phyloP scores from a whole-genome alignment of 2,888 invertebrate genomes.

The Ophion ventricosus region DNA sequence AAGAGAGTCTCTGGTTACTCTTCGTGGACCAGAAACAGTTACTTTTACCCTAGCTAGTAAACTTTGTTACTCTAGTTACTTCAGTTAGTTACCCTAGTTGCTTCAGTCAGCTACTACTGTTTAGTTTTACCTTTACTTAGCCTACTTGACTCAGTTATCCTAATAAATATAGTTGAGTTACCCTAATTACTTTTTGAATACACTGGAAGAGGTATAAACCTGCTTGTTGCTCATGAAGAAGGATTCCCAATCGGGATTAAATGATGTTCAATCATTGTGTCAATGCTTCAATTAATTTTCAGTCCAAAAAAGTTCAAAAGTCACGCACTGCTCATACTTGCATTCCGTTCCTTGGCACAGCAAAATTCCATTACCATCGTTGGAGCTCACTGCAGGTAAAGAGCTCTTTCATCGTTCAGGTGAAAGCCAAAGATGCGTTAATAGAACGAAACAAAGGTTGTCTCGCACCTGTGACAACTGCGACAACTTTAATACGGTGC shows the following conservation, averaged over 20 bases:
- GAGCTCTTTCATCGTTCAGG: neutral
- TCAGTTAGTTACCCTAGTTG: too few relatives aligned
- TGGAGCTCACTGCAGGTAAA: neutral
- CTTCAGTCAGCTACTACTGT: too few relatives aligned
- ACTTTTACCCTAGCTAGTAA: too few relatives aligned
- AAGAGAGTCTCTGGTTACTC: too few relatives aligned
- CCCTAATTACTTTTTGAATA: too few relatives aligned
- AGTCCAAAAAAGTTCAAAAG: neutral
- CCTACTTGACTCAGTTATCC: too few relatives aligned
- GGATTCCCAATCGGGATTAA: neutral
- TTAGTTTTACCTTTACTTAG: too few relatives aligned
- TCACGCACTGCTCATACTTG: neutral
- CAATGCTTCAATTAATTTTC: neutral
- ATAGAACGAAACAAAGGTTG: constrained; percentile 22
- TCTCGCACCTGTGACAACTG: constrained; percentile 52
- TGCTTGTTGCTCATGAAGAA: too few relatives aligned
- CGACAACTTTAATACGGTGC: constrained; percentile 46
- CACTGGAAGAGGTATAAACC: too few relatives aligned
- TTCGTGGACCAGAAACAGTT: too few relatives aligned
- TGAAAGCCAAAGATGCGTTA: constrained; percentile 15
- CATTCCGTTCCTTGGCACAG: neutral
- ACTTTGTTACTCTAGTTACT: too few relatives aligned
- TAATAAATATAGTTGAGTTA: too few relatives aligned
- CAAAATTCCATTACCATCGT: neutral
- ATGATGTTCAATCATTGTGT: neutral